Evolutionary conservation across 2,888 invertebrate species (phyloP).

Genomic region (Spicauda simplicius): DNA sequence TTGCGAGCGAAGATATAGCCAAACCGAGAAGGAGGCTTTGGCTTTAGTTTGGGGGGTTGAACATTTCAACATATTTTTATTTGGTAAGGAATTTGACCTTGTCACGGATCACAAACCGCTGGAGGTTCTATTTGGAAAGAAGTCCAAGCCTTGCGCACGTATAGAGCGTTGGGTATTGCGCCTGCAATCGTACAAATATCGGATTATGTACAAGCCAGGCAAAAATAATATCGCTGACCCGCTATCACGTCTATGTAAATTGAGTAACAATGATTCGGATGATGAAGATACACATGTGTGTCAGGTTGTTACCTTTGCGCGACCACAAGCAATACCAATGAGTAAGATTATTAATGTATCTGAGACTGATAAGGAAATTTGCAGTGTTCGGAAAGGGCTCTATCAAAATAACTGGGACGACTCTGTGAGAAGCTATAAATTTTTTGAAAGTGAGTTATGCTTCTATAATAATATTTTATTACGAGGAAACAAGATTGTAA

Average conservation of each 20-base stretch:
- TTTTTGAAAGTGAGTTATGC: constrained; percentile 4
- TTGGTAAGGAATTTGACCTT: constrained; percentile 13
- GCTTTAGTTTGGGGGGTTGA: constrained; percentile 38
- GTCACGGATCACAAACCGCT: constrained; percentile 9
- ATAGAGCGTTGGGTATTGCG: constrained; percentile 13
- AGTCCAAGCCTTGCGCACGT: constrained; percentile 10
- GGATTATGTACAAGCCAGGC: constrained; percentile 12
- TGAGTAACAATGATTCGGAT: not conserved
- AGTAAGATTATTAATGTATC: constrained; percentile 31
- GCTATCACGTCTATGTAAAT: constrained; percentile 3
- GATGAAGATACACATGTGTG: constrained; percentile 8
- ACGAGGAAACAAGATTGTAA: constrained; percentile 6
- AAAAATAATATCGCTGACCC: constrained; percentile 16
- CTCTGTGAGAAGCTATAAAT: not conserved
- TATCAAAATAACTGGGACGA: constrained; percentile 21
- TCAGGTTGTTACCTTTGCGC: constrained; percentile 7
- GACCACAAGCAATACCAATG: constrained; percentile 33
- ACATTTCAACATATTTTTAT: constrained; percentile 30
- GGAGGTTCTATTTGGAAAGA: not conserved
- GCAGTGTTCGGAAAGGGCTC: constrained; percentile 31
- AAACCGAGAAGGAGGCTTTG: constrained; percentile 27
- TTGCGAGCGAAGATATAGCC: constrained; percentile 33
- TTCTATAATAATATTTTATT: constrained; percentile 7
- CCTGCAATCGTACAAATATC: constrained; percentile 9
- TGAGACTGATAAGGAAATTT: constrained; percentile 33